These are phyloP conservation scores for Diglossa cyanea DNA, from an alignment of 2,797 vertebrate species.

Conservation along the genomic window DNA sequence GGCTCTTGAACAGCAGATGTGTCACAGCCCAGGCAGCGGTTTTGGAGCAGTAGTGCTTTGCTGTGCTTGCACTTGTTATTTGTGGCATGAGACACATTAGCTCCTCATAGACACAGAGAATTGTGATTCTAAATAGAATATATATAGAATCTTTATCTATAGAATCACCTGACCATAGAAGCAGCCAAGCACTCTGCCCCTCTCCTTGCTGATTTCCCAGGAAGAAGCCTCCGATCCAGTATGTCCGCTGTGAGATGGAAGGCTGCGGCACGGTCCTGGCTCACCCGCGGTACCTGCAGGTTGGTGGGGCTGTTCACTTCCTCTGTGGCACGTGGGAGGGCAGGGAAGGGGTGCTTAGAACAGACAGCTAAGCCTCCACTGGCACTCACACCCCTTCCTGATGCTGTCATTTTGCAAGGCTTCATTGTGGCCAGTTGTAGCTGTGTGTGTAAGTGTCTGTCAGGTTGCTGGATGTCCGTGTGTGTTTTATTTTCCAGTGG, in stretches of 20 bases:
- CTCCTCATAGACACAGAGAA: neutral
- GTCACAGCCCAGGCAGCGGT: neutral
- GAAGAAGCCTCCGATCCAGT: conserved; percentile 98
- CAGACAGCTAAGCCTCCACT: neutral
- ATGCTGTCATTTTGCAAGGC: fast-evolving
- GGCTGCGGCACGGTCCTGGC: conserved; percentile 96
- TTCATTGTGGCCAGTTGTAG: neutral
- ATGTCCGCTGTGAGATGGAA: conserved; percentile 98
- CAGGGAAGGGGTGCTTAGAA: neutral
- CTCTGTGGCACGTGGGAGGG: neutral
- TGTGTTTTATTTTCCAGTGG: neutral
- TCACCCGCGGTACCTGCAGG: conserved; percentile 96
- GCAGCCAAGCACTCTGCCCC: neutral
- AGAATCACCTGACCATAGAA: neutral
- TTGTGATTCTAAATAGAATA: neutral
- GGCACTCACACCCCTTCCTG: neutral
- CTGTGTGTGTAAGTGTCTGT: neutral
- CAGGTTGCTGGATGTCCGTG: neutral
- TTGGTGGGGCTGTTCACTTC: conserved; percentile 50
- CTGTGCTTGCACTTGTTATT: neutral
- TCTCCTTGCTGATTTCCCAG: conserved; percentile 64
- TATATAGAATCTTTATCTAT: neutral
- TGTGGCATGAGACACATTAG: neutral
- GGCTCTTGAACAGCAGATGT: neutral
- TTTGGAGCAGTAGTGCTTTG: neutral